Base-by-base conservation (phyloP, 2,113 vertebrate species). In the Girardinichthys multiradiatus region DNA sequence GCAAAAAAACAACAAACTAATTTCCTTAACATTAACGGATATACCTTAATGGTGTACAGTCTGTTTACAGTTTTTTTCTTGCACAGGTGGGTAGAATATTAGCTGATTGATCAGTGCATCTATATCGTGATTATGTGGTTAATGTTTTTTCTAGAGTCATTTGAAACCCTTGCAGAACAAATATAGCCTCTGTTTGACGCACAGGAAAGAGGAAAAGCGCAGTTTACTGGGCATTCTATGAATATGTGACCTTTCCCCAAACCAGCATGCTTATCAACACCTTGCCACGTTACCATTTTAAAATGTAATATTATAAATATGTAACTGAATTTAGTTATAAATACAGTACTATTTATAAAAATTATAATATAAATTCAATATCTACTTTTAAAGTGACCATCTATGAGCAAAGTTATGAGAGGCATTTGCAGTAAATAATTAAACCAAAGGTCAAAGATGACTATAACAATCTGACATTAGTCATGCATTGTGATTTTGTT, bases 201-300 rank as follows among this genome's bases (percentile, higher is more conserved):
- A 90, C 88, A 90, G 91, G 91, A 92, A 94, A 87, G 61, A 81
- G 86, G 92, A 91, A 91, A 93, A 75, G 66, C 31, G 37, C 69
- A 77, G 72, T 86, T 64, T 62, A 73, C 42, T 26, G 48, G 70
- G 58, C 64, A 74, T n/a, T n/a, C 19, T n/a, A 11, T 69, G 39
- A 81, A 72, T 66, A 73, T 63, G 48, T 78, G 65, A 80, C 68
- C 39, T 9, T 42, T 74, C 19, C 17, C 33, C 10, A 78, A 35
- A 86, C 0, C 63, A 24, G 9, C 30, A 58, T n/a, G 2, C 27
- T 13, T 5, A 29, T 21, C 21, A 9, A 66, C 8, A 3, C 7
- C 1, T 8, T 14, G 33, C 11, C 4, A 48, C 1, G 48, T 12
- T 14, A 14, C 6, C 24, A 63, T 63, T 35, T 37, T 37, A 33